These are phyloP conservation scores for Setophaga kirtlandii DNA, from an alignment of 2,113 vertebrate genomes.

Conservation along the genomic window DNA sequence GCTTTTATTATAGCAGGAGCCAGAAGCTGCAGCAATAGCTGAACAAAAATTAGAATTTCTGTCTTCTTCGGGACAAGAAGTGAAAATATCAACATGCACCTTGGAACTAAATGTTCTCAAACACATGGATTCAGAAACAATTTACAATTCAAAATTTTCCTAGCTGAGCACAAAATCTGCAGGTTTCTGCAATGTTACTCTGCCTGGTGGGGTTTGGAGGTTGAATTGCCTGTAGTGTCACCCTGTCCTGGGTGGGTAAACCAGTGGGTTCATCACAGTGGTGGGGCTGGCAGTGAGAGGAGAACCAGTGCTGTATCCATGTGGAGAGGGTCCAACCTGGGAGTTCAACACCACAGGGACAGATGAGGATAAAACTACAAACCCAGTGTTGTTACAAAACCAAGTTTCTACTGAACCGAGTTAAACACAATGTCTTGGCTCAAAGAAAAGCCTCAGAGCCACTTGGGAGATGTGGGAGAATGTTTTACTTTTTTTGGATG, in stretches of 20 bases:
- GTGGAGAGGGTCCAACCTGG: accelerated
- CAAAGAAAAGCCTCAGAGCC: neutral
- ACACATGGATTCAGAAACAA: neutral
- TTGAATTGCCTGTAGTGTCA: neutral
- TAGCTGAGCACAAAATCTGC: neutral
- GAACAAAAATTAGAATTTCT: neutral
- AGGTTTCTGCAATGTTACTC: neutral
- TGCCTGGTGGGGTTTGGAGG: neutral
- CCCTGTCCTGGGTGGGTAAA: neutral
- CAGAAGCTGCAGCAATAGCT: neutral
- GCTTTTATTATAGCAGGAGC: neutral
- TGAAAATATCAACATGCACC: neutral
- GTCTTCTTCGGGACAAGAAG: neutral
- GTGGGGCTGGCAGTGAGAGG: accelerated
- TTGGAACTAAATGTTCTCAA: constrained; percentile 1
- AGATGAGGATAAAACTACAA: neutral
- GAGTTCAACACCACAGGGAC: neutral
- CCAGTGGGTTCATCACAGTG: accelerated
- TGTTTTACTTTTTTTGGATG: neutral
- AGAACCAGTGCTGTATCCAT: accelerated
- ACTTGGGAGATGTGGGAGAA: neutral
- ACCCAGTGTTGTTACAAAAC: neutral
- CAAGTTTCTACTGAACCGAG: neutral
- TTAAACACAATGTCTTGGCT: neutral
- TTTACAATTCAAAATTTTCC: neutral